A percentile compares a stretch with the other conserved stretches of the same genome.
phyloP scores from a whole-genome alignment of 2,797 vertebrate genomes.

The Lepilemur ruficaudatus region DNA sequence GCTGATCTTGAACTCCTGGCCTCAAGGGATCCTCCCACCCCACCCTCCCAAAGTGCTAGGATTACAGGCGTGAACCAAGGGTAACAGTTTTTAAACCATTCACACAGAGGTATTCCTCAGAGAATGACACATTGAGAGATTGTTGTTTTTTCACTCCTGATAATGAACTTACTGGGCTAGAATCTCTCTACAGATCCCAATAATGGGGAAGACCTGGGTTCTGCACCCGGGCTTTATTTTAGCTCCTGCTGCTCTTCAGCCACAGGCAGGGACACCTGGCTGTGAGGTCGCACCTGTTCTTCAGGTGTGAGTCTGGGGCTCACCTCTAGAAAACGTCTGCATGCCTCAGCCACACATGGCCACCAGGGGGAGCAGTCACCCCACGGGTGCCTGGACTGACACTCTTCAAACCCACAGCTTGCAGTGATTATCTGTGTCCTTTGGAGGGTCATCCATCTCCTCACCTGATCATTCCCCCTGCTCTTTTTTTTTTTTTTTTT shows the following conservation, averaged over 20 bases:
- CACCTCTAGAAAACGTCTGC: neutral
- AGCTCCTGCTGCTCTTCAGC: neutral
- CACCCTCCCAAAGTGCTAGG: neutral
- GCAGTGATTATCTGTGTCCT: neutral
- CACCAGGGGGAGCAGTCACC: conserved; percentile 33
- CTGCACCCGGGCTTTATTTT: neutral
- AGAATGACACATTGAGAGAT: neutral
- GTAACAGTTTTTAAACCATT: neutral
- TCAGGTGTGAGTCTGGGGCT: no score
- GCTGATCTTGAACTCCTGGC: no score
- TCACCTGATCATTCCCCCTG: neutral
- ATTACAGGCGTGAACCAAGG: neutral
- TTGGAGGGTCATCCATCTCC: neutral
- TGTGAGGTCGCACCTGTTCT: neutral
- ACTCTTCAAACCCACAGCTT: neutral
- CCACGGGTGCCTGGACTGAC: neutral
- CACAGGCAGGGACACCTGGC: fast-evolving
- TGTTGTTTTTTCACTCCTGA: neutral
- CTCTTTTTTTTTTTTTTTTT: no score
- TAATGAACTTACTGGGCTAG: neutral
- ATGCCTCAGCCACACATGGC: neutral
- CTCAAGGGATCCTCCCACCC: no score
- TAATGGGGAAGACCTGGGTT: neutral
- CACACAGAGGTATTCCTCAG: neutral
- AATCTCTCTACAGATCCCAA: neutral